Conservation (phyloP, 2,888 invertebrate genomes). For the Rhopalosiphum nymphaeae region DNA sequence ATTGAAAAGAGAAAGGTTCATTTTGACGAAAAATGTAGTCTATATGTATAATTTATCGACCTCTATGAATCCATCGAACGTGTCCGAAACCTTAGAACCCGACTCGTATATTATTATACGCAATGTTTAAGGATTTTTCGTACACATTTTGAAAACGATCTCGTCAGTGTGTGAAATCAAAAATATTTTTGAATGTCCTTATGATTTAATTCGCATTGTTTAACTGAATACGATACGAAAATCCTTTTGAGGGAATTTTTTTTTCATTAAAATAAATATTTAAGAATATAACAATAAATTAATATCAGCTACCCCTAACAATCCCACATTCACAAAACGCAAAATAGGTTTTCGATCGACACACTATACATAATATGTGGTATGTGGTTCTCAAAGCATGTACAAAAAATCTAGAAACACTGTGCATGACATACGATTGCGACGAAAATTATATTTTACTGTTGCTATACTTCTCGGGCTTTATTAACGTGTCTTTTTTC, state of each 20-base stretch:
- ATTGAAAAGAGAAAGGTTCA: background rate
- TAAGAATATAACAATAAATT: background rate
- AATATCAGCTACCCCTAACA: background rate
- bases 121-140: background rate
- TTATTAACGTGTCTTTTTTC: background rate
- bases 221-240: background rate
- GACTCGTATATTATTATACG: background rate
- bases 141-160: background rate
- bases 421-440: background rate
- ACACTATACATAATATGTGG: background rate
- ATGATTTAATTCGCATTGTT: background rate
- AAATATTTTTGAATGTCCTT: background rate
- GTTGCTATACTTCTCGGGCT: background rate
- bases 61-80: background rate
- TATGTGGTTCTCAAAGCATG: background rate
- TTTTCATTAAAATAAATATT: background rate
- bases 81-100: background rate
- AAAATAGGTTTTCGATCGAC: background rate
- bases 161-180: background rate
- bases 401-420: background rate
- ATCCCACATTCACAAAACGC: background rate
- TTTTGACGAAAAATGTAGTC: background rate
- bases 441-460: background rate
- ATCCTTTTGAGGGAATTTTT: background rate
- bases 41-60: background rate